phyloP scores from a whole-genome alignment of 2,888 invertebrate species.

The Clusia tigrina region DNA sequence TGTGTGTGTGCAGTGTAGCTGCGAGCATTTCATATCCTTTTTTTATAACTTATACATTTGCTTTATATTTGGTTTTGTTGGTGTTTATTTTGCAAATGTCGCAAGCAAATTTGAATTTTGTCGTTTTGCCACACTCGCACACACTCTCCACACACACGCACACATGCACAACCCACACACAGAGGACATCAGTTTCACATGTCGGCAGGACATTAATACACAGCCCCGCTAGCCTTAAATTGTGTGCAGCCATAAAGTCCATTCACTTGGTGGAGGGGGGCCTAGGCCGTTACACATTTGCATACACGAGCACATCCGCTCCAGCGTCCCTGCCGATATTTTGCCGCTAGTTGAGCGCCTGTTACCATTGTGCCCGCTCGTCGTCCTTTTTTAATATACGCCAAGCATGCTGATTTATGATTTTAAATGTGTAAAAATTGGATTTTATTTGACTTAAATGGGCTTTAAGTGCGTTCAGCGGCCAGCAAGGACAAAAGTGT shows the following conservation, averaged over 20 bases:
- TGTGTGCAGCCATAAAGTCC: slow-evolving; percentile 45
- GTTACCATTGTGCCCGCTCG: not conserved
- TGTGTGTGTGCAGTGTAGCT: not conserved
- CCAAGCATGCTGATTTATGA: slow-evolving; percentile 52
- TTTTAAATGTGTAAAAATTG: slow-evolving; percentile 55
- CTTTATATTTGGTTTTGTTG: not conserved
- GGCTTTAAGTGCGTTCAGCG: slow-evolving; percentile 55
- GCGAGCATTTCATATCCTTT: not conserved
- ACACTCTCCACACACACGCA: not conserved
- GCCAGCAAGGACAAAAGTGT: no score
- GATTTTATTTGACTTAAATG: slow-evolving; percentile 55
- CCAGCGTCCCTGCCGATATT: no score
- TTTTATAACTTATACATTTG: not conserved
- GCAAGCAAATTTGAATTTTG: slow-evolving; percentile 5
- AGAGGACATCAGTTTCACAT: no score
- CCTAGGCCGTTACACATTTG: no score
- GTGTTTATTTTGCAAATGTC: slow-evolving; percentile 1
- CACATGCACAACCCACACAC: not conserved
- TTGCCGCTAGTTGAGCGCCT: not conserved
- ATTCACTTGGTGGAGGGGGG: no score
- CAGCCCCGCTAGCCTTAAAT: slow-evolving; percentile 46
- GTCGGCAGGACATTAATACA: not conserved
- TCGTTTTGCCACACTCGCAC: not conserved
- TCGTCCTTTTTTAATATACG: slow-evolving; percentile 41
- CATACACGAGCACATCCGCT: no score